phyloP scores from a whole-genome alignment of 2,797 vertebrate genomes.

The Mormyrops attenuatus region DNA sequence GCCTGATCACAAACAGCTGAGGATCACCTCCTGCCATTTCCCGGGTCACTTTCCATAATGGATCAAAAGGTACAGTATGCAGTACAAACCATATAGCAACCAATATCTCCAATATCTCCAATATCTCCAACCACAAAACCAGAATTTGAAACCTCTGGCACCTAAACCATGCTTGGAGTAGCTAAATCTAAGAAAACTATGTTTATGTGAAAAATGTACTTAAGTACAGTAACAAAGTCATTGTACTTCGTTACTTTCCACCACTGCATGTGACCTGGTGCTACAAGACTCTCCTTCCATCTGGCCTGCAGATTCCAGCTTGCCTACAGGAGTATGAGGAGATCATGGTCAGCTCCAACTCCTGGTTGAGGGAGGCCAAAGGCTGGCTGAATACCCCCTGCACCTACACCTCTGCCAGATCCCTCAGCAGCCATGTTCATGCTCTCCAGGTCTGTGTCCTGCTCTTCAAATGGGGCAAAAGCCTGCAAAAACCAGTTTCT shows the following conservation, averaged over 20 bases:
- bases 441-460: slow-evolving; percentile 69
- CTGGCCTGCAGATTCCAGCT: slow-evolving; percentile 65
- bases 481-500: background rate
- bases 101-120: background rate
- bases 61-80: background rate
- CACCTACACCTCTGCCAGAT: slow-evolving; percentile 66
- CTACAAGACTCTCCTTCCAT: background rate
- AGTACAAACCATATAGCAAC: background rate
- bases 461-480: background rate
- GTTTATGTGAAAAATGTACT: background rate
- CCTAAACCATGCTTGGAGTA: background rate
- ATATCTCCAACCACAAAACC: background rate
- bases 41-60: background rate
- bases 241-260: background rate
- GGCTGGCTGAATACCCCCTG: slow-evolving; percentile 61
- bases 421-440: slow-evolving; percentile 63
- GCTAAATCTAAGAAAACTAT: background rate
- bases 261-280: background rate
- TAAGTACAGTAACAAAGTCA: background rate
- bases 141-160: background rate
- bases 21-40: background rate
- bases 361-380: slow-evolving; percentile 75
- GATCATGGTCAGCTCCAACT: slow-evolving; percentile 59
- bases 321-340: slow-evolving; percentile 80
- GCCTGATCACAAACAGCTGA: background rate